Conservation (phyloP, 2,888 invertebrate species). For the Tetranychus piercei region DNA sequence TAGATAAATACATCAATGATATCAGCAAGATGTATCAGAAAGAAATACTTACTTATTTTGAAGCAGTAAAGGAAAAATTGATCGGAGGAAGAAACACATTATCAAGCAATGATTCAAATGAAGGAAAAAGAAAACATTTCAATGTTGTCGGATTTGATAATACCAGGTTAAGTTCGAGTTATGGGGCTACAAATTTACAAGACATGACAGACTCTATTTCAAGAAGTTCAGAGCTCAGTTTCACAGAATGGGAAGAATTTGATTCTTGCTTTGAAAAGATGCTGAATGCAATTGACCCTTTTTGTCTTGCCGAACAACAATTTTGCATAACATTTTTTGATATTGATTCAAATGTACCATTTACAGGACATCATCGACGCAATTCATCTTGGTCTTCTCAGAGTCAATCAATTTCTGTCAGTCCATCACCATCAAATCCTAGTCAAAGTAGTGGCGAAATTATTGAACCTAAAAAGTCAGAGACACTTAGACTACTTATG, state of each 20-base stretch:
- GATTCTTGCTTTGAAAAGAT: slow-evolving; percentile 48
- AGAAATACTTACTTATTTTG: slow-evolving; percentile 58
- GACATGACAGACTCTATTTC: slow-evolving; percentile 19
- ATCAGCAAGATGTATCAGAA: slow-evolving; percentile 74
- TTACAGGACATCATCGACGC: slow-evolving; percentile 4
- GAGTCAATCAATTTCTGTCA: slow-evolving; percentile 3
- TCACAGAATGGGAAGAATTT: slow-evolving; percentile 30
- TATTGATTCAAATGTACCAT: slow-evolving; percentile 37
- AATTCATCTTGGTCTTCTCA: neutral
- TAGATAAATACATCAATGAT: slow-evolving; percentile 13
- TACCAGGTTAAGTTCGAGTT: slow-evolving; percentile 16
- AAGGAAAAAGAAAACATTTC: slow-evolving; percentile 5
- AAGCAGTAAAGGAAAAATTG: slow-evolving; percentile 45
- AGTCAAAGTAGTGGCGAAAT: slow-evolving; percentile 20
- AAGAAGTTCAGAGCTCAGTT: slow-evolving; percentile 21
- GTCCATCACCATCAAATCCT: slow-evolving; percentile 20
- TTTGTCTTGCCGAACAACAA: slow-evolving; percentile 81
- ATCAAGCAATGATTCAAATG: slow-evolving; percentile 24
- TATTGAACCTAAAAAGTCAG: slow-evolving; percentile 31
- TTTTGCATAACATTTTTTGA: slow-evolving; percentile 85
- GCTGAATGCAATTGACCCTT: slow-evolving; percentile 66
- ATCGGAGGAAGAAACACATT: slow-evolving; percentile 34
- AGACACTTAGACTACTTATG: slow-evolving; percentile 47
- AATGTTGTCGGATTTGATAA: slow-evolving; percentile 7
- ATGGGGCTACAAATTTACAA: neutral